Base-by-base conservation (phyloP, 2,888 invertebrate genomes). In the Crocallis elinguaria region DNA sequence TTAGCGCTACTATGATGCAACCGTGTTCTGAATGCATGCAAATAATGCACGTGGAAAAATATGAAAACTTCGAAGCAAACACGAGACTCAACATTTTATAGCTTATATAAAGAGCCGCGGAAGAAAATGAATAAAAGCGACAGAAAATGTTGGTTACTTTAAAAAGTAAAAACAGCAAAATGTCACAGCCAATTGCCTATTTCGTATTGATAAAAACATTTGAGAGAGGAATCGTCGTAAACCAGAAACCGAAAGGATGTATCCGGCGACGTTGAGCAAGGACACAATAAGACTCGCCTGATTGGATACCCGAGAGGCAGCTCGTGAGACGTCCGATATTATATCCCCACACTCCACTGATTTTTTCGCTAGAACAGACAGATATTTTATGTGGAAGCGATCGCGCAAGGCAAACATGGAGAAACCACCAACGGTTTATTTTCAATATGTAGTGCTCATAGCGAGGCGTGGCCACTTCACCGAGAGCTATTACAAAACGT, bases 1-100 rank as follows among this genome's bases (percentile, higher is more conserved):
- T 76, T 67, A 69, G 66, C 67, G 62, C 68, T 60, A 66, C 64
- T 74, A 67, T 62, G 58, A 64, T 65, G 69, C 64, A 56, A 57
- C 62, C 14, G 6, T 43, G 37, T n/a, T 19, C 19, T 3, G n/a
- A 36, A 21, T 35, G 49, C 49, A 50, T 46, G 42, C 57, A 46
- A 33, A 38, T 37, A 41, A 45, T 25, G 29, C n/a, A 43, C 11
- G 38, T 44, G 38, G n/a, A 43, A 29, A 32, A 13, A 33, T 14
- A 14, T 23, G 1, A 13, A 38, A 25, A 38, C 13, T n/a, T 25
- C 7, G 16, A n/a, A 0, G 5, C 14, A 16, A 16, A 25, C 0
- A n/a, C 9, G 14, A 38, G 9, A 4, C 25, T 23, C 3, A 11
- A 25, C 23, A 13, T 38, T 25, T 23, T 27, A 37, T 4, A 21